These are phyloP conservation scores for Lasaia peninsularis DNA, from an alignment of 1,140 invertebrate species.

Conservation along the genomic window DNA sequence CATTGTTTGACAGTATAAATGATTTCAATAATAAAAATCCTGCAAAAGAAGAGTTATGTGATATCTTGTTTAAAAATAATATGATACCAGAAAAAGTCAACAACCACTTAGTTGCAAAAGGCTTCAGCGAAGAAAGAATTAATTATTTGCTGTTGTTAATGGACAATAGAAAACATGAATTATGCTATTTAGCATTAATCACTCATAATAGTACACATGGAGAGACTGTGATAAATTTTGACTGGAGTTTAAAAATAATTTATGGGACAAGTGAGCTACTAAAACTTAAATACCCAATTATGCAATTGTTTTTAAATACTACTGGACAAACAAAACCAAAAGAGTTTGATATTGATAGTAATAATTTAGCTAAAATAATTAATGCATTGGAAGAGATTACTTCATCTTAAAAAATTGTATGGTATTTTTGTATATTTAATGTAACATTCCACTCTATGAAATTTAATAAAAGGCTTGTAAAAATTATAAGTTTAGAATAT, in stretches of 20 bases:
- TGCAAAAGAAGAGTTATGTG: conserved; percentile 37
- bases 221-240: conserved; percentile 48
- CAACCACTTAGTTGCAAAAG: conserved; percentile 25
- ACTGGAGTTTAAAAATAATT: conserved; percentile 58
- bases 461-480: no score
- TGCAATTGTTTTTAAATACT: conserved; percentile 47
- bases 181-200: conserved; percentile 42
- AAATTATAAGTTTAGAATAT: no score
- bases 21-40: not conserved
- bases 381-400: conserved; percentile 38
- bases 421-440: no score
- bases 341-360: conserved; percentile 51
- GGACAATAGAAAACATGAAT: conserved; percentile 37
- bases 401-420: not conserved
- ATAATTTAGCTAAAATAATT: conserved; percentile 47
- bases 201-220: conserved; percentile 46
- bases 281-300: conserved; percentile 49
- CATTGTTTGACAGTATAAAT: not conserved
- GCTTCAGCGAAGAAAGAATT: conserved; percentile 35
- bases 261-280: conserved; percentile 59
- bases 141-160: conserved; percentile 30
- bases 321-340: conserved; percentile 30
- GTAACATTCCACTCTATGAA: no score
- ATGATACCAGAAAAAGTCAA: conserved; percentile 32
- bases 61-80: conserved; percentile 34